phyloP scores from a whole-genome alignment of 2,888 invertebrate genomes.

The Lepas anatifera region DNA sequence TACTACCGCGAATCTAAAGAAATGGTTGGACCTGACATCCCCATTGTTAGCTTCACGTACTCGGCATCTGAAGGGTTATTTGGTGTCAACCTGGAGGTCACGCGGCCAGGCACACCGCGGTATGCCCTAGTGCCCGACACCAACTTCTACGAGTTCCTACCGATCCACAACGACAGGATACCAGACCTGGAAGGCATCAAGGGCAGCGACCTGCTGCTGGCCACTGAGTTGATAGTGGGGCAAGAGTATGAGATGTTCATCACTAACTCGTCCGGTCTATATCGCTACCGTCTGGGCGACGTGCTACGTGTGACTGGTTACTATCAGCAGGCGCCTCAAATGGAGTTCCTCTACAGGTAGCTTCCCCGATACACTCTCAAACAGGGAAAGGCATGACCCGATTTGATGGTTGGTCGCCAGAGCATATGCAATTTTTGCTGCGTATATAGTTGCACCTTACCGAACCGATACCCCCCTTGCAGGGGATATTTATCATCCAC shows the following conservation, averaged over 20 bases:
- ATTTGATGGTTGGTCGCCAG: too few species aligned
- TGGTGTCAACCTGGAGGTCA: conserved; percentile 26
- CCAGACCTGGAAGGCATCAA: neutral
- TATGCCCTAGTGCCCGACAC: conserved; percentile 28
- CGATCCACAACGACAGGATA: conserved; percentile 25
- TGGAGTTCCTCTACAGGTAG: conserved; percentile 22
- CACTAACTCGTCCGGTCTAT: conserved; percentile 31
- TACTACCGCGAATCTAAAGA: conserved; percentile 26
- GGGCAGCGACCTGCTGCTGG: conserved; percentile 10
- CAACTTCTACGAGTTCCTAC: conserved; percentile 34
- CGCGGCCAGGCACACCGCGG: conserved; percentile 21
- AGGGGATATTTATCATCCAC: too few species aligned
- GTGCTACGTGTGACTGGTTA: conserved; percentile 30
- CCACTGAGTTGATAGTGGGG: conserved; percentile 28
- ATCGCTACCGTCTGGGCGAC: conserved; percentile 33
- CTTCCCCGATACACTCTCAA: too few species aligned
- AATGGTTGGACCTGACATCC: conserved; percentile 25
- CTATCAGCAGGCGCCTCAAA: conserved; percentile 28
- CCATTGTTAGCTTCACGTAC: conserved; percentile 31
- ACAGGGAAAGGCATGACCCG: too few species aligned
- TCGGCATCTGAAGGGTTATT: conserved; percentile 33
- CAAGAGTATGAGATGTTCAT: conserved; percentile 31
- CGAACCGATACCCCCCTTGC: too few species aligned
- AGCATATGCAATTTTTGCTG: too few species aligned
- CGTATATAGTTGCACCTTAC: too few species aligned